Percentiles rank a stretch among this genome's conserved stretches.
These are phyloP conservation scores for Gracilinanus agilis DNA, from an alignment of 2,113 vertebrate species.

Conservation along the genomic window DNA sequence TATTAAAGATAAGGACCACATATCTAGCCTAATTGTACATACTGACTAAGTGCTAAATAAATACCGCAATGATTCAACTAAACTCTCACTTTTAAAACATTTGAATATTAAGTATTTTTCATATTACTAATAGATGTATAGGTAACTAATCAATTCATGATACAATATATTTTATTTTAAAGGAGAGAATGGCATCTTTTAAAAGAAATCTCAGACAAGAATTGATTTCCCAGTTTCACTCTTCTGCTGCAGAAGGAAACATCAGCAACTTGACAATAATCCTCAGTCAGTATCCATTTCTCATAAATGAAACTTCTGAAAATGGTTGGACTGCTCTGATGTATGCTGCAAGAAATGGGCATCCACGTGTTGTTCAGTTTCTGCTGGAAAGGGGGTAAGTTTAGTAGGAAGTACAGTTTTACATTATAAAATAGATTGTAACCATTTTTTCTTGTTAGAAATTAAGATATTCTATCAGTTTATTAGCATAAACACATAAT, in stretches of 20 bases:
- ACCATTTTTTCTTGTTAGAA: not conserved
- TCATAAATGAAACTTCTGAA: constrained; percentile 86
- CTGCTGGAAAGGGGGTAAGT: constrained; percentile 92
- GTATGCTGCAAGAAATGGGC: constrained; percentile 93
- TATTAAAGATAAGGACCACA: not conserved
- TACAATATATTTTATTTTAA: constrained; percentile 24
- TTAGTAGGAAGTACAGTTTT: accelerated
- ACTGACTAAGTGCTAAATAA: not conserved
- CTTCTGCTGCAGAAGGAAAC: constrained; percentile 89
- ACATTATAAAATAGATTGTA: not conserved
- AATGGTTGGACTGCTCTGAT: constrained; percentile 96
- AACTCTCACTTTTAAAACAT: not conserved
- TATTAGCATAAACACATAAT: not conserved
- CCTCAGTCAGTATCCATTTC: constrained; percentile 82
- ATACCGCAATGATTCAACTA: not conserved
- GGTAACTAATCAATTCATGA: constrained; percentile 24
- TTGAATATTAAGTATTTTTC: not conserved
- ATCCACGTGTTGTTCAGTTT: constrained; percentile 82
- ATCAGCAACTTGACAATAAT: constrained; percentile 81
- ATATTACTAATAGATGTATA: not conserved
- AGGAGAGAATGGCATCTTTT: constrained; percentile 78
- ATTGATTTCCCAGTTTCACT: constrained; percentile 87
- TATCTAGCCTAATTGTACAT: not conserved
- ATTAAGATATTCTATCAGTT: not conserved
- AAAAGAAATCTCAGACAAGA: constrained; percentile 80